These are phyloP conservation scores for Chloroceryle inda DNA, from an alignment of 2,797 vertebrate genomes.

Conservation along the genomic window DNA sequence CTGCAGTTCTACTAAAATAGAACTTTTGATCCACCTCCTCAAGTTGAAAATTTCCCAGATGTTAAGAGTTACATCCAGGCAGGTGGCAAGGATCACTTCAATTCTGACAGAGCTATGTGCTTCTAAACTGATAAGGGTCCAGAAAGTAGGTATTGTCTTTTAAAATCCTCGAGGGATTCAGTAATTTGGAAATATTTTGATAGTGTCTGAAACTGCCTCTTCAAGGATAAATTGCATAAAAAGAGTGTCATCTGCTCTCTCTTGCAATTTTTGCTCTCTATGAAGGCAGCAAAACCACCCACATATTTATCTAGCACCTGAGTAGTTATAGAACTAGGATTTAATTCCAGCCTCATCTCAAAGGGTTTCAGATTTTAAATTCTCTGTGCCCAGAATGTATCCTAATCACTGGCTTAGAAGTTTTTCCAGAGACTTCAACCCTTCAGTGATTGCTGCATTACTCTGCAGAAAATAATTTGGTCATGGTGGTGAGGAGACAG, in stretches of 20 bases:
- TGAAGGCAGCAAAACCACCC: neutral
- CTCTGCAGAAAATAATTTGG: neutral
- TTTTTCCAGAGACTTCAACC: neutral
- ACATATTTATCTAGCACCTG: slow-evolving; percentile 7
- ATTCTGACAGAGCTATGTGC: neutral
- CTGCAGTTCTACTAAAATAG: neutral
- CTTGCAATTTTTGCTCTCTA: neutral
- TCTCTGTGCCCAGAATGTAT: neutral
- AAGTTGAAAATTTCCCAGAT: neutral
- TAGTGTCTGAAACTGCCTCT: neutral
- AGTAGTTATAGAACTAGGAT: neutral
- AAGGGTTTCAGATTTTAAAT: neutral
- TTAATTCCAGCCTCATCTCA: neutral
- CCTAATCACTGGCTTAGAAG: neutral
- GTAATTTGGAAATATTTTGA: slow-evolving; percentile 1
- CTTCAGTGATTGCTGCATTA: neutral
- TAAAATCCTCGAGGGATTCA: neutral
- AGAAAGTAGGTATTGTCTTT: neutral
- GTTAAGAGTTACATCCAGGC: neutral
- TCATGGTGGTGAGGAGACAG: neutral
- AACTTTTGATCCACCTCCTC: neutral
- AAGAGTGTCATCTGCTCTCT: neutral
- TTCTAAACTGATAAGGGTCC: neutral
- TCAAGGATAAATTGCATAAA: slow-evolving; percentile 24
- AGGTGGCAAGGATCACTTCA: neutral